These are phyloP conservation scores for Erebia palarica DNA, from an alignment of 2,888 invertebrate species.

Conservation along the genomic window DNA sequence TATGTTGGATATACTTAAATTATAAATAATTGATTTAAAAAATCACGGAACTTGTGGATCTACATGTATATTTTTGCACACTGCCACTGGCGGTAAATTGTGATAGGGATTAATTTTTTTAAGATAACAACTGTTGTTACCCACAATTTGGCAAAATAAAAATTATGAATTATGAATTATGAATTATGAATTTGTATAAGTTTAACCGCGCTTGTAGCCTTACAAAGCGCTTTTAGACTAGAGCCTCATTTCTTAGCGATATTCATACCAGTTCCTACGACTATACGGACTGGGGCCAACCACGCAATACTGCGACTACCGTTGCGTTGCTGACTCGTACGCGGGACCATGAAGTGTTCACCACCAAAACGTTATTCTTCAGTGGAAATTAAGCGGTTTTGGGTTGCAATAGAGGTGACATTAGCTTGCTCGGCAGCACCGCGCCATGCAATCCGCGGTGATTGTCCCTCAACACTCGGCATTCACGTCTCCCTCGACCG, in stretches of 20 bases:
- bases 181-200: too few relatives aligned
- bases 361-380: slow-evolving; percentile 28
- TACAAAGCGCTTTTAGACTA: slow-evolving; percentile 54
- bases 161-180: too few relatives aligned
- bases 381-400: slow-evolving; percentile 36
- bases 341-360: slow-evolving; percentile 33
- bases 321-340: slow-evolving; percentile 53
- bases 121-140: too few relatives aligned
- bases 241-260: slow-evolving; percentile 46
- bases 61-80: too few relatives aligned
- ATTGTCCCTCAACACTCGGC: slow-evolving; percentile 67
- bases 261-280: slow-evolving; percentile 41
- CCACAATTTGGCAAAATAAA: too few relatives aligned
- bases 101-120: too few relatives aligned
- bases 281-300: slow-evolving; percentile 40
- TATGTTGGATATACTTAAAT: too few relatives aligned
- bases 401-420: slow-evolving; percentile 36
- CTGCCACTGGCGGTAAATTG: too few relatives aligned
- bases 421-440: slow-evolving; percentile 37
- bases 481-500: slow-evolving; percentile 71
- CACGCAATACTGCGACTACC: slow-evolving; percentile 46
- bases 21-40: too few relatives aligned
- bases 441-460: slow-evolving; percentile 42
- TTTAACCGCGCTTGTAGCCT: slow-evolving; percentile 41
- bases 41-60: too few relatives aligned